A percentile compares a stretch with the other conserved stretches of the same genome.
These are phyloP conservation scores for Apus apus DNA, from an alignment of 2,113 vertebrate species.

Conservation along the genomic window DNA sequence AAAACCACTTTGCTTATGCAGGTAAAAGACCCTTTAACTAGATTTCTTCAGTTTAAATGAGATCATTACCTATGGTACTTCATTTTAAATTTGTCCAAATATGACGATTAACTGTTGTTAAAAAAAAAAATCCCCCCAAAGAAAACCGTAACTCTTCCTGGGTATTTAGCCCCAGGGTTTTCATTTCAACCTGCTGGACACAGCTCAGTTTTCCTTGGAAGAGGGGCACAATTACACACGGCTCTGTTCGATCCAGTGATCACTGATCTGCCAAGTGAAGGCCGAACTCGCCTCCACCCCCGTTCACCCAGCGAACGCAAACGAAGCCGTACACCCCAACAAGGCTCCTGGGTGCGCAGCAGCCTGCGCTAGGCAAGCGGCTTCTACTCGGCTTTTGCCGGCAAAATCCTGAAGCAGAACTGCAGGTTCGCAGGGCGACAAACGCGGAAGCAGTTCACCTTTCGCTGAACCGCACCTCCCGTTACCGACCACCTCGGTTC, in stretches of 20 bases:
- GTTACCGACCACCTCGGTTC: no score
- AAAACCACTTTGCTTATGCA: background rate
- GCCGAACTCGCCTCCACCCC: background rate
- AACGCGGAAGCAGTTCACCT: accelerated
- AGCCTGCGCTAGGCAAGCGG: background rate
- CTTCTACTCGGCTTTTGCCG: background rate
- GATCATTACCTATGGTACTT: accelerated
- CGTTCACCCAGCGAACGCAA: accelerated
- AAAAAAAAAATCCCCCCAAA: background rate
- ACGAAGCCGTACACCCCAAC: accelerated
- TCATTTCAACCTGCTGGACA: background rate
- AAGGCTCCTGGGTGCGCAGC: background rate
- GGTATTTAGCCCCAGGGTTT: background rate
- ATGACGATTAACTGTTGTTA: accelerated
- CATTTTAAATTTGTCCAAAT: background rate
- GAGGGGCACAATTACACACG: accelerated
- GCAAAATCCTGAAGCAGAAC: background rate
- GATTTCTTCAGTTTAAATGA: background rate
- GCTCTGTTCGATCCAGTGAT: background rate
- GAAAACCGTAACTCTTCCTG: accelerated
- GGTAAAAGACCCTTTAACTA: background rate
- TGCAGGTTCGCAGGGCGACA: accelerated
- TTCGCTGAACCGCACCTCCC: accelerated
- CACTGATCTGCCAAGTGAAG: background rate
- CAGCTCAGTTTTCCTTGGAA: background rate